These are phyloP conservation scores for Thera obeliscata DNA, from an alignment of 2,888 invertebrate genomes.

Conservation along the genomic window DNA sequence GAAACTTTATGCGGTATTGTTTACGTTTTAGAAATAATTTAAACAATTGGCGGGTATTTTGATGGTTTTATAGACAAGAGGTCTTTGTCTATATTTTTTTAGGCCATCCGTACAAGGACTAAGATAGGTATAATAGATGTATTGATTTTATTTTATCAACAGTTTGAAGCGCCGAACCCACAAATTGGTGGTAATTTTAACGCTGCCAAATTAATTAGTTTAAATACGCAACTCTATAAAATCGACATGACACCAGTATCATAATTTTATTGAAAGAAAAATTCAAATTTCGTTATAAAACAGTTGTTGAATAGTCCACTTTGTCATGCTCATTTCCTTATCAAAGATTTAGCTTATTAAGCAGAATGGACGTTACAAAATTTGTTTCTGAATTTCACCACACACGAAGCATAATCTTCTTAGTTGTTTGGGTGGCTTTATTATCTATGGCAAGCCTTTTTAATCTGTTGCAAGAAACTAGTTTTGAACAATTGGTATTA, in stretches of 20 bases:
- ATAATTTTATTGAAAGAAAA: too few species aligned
- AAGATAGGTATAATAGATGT: too few species aligned
- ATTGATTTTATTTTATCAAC: too few species aligned
- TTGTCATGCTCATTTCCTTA: slow-evolving; percentile 6
- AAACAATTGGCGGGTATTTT: slow-evolving; percentile 22
- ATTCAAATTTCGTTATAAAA: too few species aligned
- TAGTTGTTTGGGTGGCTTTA: slow-evolving; percentile 27
- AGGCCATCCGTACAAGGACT: neutral
- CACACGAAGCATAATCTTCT: slow-evolving; percentile 48
- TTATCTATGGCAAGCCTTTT: slow-evolving; percentile 27
- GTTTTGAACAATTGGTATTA: slow-evolving; percentile 42
- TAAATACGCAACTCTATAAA: too few species aligned
- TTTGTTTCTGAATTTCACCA: slow-evolving; percentile 43
- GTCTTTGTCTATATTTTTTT: neutral
- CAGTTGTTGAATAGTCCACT: neutral
- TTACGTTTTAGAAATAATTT: slow-evolving; percentile 25
- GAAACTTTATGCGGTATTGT: slow-evolving; percentile 30
- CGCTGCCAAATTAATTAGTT: too few species aligned
- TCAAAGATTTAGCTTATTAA: slow-evolving; percentile 39
- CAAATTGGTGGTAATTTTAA: too few species aligned
- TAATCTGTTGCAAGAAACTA: slow-evolving; percentile 36
- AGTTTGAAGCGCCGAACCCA: too few species aligned
- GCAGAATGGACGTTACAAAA: slow-evolving; percentile 34
- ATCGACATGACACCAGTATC: too few species aligned
- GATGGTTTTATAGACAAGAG: slow-evolving; percentile 7